Conservation (phyloP, 2,113 vertebrate species). For the Tympanuchus pallidicinctus region DNA sequence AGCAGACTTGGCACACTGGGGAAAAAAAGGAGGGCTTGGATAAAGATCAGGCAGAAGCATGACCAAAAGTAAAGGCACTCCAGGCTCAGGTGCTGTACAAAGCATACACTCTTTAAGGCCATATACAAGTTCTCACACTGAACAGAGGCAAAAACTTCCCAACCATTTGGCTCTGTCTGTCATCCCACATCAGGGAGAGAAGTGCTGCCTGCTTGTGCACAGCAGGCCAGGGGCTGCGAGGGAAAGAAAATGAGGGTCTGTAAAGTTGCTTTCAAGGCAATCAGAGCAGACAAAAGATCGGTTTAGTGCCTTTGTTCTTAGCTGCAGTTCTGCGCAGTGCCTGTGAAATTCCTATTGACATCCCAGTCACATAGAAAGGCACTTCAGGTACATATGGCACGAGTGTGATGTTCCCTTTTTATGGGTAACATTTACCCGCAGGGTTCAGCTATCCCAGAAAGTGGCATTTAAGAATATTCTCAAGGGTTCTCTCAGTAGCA, state of each 20-base stretch:
- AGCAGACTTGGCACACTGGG: background rate
- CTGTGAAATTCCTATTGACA: slow-evolving; percentile 25
- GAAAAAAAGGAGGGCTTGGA: background rate
- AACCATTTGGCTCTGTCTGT: background rate
- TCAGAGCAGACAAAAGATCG: slow-evolving; percentile 13
- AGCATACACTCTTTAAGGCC: background rate
- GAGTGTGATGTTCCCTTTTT: background rate
- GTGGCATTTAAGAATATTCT: background rate
- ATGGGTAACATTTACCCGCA: background rate
- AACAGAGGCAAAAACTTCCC: background rate
- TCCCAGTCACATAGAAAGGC: slow-evolving; percentile 24
- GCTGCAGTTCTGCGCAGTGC: background rate
- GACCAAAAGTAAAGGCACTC: background rate
- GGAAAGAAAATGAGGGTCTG: background rate
- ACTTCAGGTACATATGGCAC: background rate
- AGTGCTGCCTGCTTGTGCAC: background rate
- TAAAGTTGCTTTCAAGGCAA: slow-evolving; percentile 1
- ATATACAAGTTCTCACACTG: background rate
- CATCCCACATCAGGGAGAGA: background rate
- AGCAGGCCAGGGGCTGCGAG: background rate
- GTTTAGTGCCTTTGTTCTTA: slow-evolving; percentile 18
- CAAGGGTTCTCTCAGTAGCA: background rate
- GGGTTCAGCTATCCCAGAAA: background rate
- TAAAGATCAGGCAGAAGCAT: background rate
- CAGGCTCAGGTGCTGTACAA: background rate